A percentile compares a stretch with the other conserved stretches of the same genome.
Evolutionary conservation across 2,888 invertebrate species (phyloP).

Genomic region (Xanthia togata): DNA sequence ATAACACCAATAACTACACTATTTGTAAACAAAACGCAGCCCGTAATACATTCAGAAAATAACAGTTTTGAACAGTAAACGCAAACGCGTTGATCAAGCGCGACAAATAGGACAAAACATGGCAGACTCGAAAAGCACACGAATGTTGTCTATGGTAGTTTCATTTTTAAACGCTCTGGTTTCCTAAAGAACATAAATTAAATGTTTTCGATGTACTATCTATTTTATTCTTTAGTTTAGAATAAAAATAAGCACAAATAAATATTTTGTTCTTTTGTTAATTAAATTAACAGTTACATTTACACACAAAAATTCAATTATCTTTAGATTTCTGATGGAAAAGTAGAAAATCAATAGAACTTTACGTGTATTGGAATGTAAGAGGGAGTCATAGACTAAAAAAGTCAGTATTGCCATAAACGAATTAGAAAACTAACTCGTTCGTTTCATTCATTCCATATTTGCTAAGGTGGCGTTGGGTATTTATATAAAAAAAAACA

Average conservation of each 20-base stretch:
- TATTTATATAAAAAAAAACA: background rate
- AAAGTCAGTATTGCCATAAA: conserved; percentile 25
- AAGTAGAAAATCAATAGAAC: conserved; percentile 29
- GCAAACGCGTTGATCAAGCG: conserved; percentile 89
- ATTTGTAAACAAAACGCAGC: conserved; percentile 89
- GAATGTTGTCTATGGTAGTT: conserved; percentile 86
- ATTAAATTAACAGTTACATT: background rate
- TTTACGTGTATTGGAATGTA: conserved; percentile 69
- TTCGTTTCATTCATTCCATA: conserved; percentile 1
- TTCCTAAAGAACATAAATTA: conserved; percentile 32
- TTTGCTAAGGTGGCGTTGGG: conserved; percentile 5
- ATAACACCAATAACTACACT: conserved; percentile 82
- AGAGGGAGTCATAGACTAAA: conserved; percentile 27
- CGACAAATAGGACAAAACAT: conserved; percentile 91
- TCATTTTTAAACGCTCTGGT: conserved; percentile 80
- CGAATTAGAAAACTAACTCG: background rate
- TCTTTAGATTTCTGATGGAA: background rate
- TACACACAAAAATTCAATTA: background rate
- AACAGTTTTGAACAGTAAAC: conserved; percentile 85
- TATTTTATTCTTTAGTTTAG: background rate
- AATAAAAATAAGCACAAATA: background rate
- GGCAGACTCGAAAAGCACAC: conserved; percentile 89
- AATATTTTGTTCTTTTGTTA: background rate
- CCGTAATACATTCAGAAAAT: conserved; percentile 88
- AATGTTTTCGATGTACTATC: background rate